These are phyloP conservation scores for Volucella inflata DNA, from an alignment of 2,888 invertebrate species.

Conservation along the genomic window DNA sequence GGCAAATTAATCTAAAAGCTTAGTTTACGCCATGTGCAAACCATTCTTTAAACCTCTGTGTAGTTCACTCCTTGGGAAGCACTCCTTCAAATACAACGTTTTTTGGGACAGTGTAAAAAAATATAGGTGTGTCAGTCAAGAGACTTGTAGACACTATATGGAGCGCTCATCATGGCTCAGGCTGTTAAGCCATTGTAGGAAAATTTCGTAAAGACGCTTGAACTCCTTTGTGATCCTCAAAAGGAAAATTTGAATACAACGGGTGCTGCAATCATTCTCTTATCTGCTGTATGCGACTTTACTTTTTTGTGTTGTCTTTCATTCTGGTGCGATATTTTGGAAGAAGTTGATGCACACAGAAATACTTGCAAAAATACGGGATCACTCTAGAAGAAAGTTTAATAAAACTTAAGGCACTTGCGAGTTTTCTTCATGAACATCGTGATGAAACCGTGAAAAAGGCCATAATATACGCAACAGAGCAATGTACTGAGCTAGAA, in stretches of 20 bases:
- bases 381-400: no score
- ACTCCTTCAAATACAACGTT: conserved; percentile 27
- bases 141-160: conserved; percentile 32
- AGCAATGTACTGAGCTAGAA: no score
- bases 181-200: conserved; percentile 25
- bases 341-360: conserved; percentile 14
- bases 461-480: no score
- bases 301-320: conserved; percentile 1
- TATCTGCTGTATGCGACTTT: conserved; percentile 7
- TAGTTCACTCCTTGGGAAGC: conserved; percentile 25
- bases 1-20: no score
- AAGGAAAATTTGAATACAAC: conserved; percentile 12
- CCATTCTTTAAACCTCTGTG: no score
- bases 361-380: no score
- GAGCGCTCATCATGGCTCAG: conserved; percentile 25
- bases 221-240: conserved; percentile 11
- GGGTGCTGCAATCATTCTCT: conserved; percentile 1
- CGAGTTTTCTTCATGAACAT: no score
- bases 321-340: conserved; percentile 24
- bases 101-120: conserved; percentile 23
- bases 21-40: no score
- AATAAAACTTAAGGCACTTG: no score
- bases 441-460: no score
- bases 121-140: conserved; percentile 14
- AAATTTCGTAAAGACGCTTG: background rate